Percentiles rank a stretch among this genome's conserved stretches.
These are phyloP conservation scores for Ditylenchus weischeri DNA, from an alignment of 2,888 invertebrate species.

Conservation along the genomic window DNA sequence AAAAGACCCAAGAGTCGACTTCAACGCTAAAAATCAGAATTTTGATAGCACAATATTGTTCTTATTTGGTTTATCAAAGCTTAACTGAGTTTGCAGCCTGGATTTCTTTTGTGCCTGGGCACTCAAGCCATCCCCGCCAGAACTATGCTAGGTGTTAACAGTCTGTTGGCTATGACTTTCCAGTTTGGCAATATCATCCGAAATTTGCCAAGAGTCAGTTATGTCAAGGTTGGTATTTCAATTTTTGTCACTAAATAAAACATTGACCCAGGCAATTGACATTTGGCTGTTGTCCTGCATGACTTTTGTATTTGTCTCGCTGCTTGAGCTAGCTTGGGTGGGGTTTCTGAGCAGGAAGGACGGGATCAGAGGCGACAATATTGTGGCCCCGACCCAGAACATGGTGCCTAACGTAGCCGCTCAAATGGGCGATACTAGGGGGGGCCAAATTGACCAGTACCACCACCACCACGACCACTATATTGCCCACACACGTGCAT, in stretches of 20 bases:
- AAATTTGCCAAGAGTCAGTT: conserved; percentile 57
- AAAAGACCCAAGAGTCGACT: no score
- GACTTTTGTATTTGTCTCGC: conserved; percentile 58
- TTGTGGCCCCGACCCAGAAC: background rate
- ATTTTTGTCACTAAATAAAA: conserved; percentile 5
- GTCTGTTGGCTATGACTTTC: conserved; percentile 51
- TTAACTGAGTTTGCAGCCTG: conserved; percentile 41
- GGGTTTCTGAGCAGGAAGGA: conserved; percentile 55
- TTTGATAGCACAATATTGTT: no score
- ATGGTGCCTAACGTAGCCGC: no score
- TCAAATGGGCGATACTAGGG: no score
- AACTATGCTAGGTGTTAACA: conserved; percentile 58
- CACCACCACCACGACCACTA: background rate
- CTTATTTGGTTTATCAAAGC: no score
- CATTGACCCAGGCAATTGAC: conserved; percentile 45
- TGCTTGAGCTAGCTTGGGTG: conserved; percentile 57
- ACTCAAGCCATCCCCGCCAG: conserved; percentile 57
- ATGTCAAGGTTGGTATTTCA: conserved; percentile 45
- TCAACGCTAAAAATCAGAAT: no score
- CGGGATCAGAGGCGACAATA: background rate
- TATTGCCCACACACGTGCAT: background rate
- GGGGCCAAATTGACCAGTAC: background rate
- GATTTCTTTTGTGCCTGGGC: conserved; percentile 58
- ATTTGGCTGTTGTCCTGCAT: conserved; percentile 58
- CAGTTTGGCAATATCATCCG: conserved; percentile 58